Evolutionary conservation across 2,888 invertebrate genomes (phyloP).

Genomic region (Brassicogethes aeneus): DNA sequence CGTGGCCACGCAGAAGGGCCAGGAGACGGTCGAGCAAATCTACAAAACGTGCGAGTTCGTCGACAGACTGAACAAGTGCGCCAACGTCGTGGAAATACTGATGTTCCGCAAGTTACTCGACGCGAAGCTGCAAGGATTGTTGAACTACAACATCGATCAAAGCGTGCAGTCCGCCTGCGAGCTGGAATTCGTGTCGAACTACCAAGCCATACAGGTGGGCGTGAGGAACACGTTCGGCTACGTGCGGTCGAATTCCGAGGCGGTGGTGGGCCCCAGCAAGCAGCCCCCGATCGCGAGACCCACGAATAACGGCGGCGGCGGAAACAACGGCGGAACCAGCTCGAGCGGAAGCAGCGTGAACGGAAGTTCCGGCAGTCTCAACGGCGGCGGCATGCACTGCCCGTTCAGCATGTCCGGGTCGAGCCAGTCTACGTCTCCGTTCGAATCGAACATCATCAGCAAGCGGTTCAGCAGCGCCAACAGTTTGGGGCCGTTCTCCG

Average conservation of each 20-base stretch:
- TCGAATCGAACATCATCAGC: conserved; percentile 69
- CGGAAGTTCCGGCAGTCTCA: no score
- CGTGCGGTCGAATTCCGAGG: conserved; percentile 76
- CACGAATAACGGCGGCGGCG: conserved; percentile 54
- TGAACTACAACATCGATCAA: conserved; percentile 77
- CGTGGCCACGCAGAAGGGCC: conserved; percentile 84
- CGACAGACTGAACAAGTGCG: conserved; percentile 83
- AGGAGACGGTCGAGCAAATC: conserved; percentile 86
- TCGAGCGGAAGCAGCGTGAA: conserved; percentile 61
- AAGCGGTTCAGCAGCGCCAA: conserved; percentile 76
- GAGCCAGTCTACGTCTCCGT: conserved; percentile 60
- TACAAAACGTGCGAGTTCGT: conserved; percentile 89
- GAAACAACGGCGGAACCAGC: conserved; percentile 60
- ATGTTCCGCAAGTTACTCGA: conserved; percentile 92
- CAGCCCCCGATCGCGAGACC: conserved; percentile 91
- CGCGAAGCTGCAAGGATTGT: conserved; percentile 74
- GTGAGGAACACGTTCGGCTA: conserved; percentile 95
- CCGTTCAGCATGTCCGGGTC: conserved; percentile 58
- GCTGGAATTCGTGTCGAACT: conserved; percentile 94
- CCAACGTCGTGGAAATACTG: conserved; percentile 80
- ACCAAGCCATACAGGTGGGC: conserved; percentile 92
- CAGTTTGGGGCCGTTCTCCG: conserved; percentile 70
- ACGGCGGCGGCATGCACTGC: conserved; percentile 48
- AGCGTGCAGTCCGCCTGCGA: conserved; percentile 75
- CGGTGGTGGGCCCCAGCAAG: conserved; percentile 59